Conservation (phyloP, 2,113 vertebrate species). For the Carettochelys insculpta region DNA sequence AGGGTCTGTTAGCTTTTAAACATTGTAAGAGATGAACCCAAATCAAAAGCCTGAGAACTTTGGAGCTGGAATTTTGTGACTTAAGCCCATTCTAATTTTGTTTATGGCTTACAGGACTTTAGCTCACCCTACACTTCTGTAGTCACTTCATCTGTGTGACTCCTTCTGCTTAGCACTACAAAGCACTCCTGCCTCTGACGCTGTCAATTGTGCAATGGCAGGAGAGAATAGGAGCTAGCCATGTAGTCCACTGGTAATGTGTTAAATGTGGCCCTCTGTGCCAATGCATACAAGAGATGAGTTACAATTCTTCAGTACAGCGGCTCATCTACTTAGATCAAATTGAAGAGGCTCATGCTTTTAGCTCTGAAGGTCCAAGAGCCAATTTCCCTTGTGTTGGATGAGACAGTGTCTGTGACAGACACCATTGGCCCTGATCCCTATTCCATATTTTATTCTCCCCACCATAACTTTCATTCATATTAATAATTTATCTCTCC, state of each 20-base stretch:
- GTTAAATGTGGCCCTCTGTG: background rate
- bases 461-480: background rate
- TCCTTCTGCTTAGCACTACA: slow-evolving; percentile 39
- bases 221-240: background rate
- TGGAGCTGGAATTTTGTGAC: background rate
- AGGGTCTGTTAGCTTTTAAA: slow-evolving; percentile 5
- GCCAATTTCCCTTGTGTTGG: background rate
- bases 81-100: background rate
- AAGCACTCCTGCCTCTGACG: slow-evolving; percentile 37
- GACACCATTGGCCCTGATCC: background rate
- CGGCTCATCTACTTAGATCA: background rate
- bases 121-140: slow-evolving; percentile 25
- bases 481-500: background rate
- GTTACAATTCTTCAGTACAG: background rate
- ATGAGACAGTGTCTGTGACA: background rate
- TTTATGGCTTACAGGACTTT: background rate
- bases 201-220: slow-evolving; percentile 13
- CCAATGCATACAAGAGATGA: background rate
- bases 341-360: background rate
- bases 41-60: background rate
- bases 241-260: background rate
- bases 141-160: background rate
- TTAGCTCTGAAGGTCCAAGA: background rate
- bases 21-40: background rate
- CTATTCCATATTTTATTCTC: background rate